Percentiles rank a stretch among this genome's conserved stretches.
Evolutionary conservation across 1,140 invertebrate genomes (phyloP).

Genomic region (Neodiprion lecontei): DNA sequence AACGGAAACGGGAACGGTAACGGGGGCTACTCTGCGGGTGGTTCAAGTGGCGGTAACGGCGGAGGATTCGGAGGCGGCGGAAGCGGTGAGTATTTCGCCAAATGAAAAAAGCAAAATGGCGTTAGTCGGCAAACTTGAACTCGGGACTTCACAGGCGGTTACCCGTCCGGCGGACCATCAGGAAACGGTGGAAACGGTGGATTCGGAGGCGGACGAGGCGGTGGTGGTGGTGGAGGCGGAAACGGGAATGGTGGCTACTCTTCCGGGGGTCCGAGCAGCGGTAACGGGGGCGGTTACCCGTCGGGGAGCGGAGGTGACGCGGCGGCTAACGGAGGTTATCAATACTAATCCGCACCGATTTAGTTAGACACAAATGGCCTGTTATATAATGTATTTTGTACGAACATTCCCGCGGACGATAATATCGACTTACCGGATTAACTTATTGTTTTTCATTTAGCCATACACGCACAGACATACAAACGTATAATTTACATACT

Average conservation of each 20-base stretch:
- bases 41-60: conserved; percentile 27
- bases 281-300: conserved; percentile 45
- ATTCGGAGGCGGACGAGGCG: conserved; percentile 26
- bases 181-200: conserved; percentile 26
- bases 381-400: no score
- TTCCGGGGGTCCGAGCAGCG: conserved; percentile 28
- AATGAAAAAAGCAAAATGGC: not conserved
- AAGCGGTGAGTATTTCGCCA: no score
- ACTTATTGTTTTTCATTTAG: not conserved
- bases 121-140: not conserved
- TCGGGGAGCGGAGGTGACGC: conserved; percentile 55
- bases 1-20: conserved; percentile 31
- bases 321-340: conserved; percentile 56
- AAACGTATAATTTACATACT: not conserved
- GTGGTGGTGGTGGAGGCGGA: conserved; percentile 23
- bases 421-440: no score
- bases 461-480: not conserved
- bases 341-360: conserved; percentile 46
- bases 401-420: no score
- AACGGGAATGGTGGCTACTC: conserved; percentile 25
- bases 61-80: conserved; percentile 38
- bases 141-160: conserved; percentile 29
- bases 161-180: conserved; percentile 42
- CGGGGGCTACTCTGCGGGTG: conserved; percentile 26
- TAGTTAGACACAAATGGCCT: no score